Evolutionary conservation across 2,888 invertebrate genomes (phyloP), one percentile per base, ranked within the genome.

Genomic region (Camponotus fellah): DNA sequence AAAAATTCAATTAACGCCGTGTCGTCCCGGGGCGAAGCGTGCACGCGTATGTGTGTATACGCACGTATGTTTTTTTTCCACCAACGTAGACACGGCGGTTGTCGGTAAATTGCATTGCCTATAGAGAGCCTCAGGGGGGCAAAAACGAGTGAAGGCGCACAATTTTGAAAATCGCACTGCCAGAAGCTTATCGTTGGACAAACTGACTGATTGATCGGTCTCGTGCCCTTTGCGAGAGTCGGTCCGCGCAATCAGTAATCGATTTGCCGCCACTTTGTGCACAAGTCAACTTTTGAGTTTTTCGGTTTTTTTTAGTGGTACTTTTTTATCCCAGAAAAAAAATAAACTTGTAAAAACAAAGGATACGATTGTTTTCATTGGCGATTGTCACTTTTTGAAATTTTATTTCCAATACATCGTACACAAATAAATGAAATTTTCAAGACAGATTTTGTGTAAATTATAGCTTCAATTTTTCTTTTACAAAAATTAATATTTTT

Each of bases 1-100:
- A 77, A 79, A 85, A 85, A 85, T 85, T 85, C 82, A 85, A 85
- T 85, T 85, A 85, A 83, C 83, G 71, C 68, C 66, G 60, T 53
- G 62, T 71, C 49, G 37, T 56, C 76, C 69, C 37, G 75, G 53
- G 32, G 43, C 74, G 49, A 79, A 40, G 68, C 37, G 49, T 32
- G 17, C 43, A n/a, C 58, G 43, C 26, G 32, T 37, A 21, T 37
- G 17, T 46, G 17, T 65, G 14, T 14, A 26, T 58, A 62, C 26
- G 43, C 34, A 46, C 10, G 62, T 81, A 40, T 32, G 34, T 49
- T 80, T 80, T 43, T 79, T 80, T 56, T n/a, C 14, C 46, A 10
- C 12, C 12, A 26, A 46, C 26, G 40, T 46, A 71, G n/a, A 79
- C 79, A 34, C 56, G 71, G 65, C 60, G 21, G 40, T 40, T 82